phyloP scores from a whole-genome alignment of 2,113 vertebrate genomes.

The Leucosticte australis region DNA sequence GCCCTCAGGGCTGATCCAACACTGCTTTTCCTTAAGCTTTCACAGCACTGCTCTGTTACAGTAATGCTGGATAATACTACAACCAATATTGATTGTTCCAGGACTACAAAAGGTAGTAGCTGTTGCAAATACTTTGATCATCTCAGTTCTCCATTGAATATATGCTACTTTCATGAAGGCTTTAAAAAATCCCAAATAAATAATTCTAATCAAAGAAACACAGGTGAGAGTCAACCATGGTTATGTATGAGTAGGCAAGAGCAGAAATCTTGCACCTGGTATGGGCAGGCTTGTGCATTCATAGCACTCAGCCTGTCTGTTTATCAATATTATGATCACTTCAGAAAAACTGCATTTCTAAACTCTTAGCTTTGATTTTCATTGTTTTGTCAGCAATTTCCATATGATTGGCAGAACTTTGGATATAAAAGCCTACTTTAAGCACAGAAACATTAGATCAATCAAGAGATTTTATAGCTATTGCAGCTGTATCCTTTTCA shows the following conservation, averaged over 20 bases:
- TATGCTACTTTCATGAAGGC: not conserved
- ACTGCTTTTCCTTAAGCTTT: not conserved
- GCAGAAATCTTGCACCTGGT: not conserved
- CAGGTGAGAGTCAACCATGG: not conserved
- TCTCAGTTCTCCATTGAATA: not conserved
- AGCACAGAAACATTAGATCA: not conserved
- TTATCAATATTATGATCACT: not conserved
- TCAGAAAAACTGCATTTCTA: not conserved
- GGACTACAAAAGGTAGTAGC: not conserved
- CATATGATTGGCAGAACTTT: conserved; percentile 29
- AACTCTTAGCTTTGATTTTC: not conserved
- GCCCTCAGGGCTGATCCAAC: not conserved
- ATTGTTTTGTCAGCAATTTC: conserved; percentile 29
- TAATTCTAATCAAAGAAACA: not conserved
- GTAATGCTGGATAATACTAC: not conserved
- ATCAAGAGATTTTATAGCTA: not conserved
- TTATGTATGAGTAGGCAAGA: not conserved
- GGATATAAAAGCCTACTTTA: conserved; percentile 7
- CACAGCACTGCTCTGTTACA: not conserved
- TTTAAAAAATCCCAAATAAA: not conserved
- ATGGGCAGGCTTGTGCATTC: not conserved
- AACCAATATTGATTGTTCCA: not conserved
- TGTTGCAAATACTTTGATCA: not conserved
- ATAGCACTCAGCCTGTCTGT: not conserved
- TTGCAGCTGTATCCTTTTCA: not conserved